These are phyloP conservation scores for Philereme transversata DNA, from an alignment of 2,888 invertebrate genomes.

Conservation along the genomic window DNA sequence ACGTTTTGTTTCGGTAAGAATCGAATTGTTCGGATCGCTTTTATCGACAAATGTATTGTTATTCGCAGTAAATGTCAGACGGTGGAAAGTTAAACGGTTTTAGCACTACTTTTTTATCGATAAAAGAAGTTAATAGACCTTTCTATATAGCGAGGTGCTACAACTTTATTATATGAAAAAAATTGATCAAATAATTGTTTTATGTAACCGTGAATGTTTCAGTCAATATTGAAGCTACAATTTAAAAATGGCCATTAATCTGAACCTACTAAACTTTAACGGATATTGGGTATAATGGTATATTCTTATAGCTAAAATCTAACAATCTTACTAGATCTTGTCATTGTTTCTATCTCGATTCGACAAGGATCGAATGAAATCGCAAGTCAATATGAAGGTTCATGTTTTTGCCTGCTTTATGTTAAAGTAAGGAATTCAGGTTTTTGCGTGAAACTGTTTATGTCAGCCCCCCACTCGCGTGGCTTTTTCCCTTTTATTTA, in stretches of 20 bases:
- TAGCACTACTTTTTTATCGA: conserved; percentile 5
- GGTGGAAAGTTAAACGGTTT: conserved; percentile 13
- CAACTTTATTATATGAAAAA: too few relatives aligned
- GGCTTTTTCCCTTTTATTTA: conserved; percentile 76
- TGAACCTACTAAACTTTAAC: too few relatives aligned
- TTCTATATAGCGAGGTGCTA: too few relatives aligned
- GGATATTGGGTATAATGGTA: too few relatives aligned
- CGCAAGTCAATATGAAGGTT: conserved; percentile 28
- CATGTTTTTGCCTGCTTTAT: conserved; percentile 20
- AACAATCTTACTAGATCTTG: conserved; percentile 1
- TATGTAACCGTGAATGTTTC: too few relatives aligned
- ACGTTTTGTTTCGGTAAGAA: conserved; percentile 60
- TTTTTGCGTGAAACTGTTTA: conserved; percentile 72
- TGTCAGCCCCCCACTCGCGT: conserved; percentile 76
- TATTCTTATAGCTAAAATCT: too few relatives aligned
- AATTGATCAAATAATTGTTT: too few relatives aligned
- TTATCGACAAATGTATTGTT: conserved; percentile 23
- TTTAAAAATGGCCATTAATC: too few relatives aligned
- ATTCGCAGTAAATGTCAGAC: conserved; percentile 25
- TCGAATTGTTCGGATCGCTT: conserved; percentile 44
- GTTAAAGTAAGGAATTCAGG: conserved; percentile 57
- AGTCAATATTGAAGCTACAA: too few relatives aligned
- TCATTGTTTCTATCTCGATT: conserved; percentile 21
- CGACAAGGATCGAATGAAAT: conserved; percentile 22
- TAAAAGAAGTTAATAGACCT: not conserved